Evolutionary conservation across 2,113 vertebrate genomes (phyloP).

Genomic region (Crotalus tigris): DNA sequence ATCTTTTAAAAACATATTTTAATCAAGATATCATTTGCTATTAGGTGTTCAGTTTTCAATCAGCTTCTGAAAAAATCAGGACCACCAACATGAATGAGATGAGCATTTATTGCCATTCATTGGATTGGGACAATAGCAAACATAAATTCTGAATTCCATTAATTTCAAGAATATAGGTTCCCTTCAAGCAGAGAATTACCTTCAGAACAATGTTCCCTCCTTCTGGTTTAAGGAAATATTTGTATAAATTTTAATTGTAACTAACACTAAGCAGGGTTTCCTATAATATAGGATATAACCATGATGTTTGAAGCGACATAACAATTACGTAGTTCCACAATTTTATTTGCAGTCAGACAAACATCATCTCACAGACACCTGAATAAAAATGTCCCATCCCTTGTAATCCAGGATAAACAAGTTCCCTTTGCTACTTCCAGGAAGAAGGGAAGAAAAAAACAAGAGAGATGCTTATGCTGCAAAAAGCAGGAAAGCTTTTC

Average conservation of each 20-base stretch:
- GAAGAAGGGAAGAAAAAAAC: not conserved
- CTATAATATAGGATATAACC: not conserved
- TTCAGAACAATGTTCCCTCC: not conserved
- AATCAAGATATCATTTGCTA: not conserved
- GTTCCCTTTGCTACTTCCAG: not conserved
- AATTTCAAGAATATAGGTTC: not conserved
- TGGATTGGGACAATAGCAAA: not conserved
- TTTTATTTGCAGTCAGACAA: not conserved
- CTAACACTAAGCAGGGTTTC: not conserved
- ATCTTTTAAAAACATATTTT: not conserved
- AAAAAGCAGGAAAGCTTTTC: not conserved
- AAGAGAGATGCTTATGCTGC: not conserved
- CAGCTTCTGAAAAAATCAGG: not conserved
- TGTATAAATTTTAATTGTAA: not conserved
- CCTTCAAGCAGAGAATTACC: not conserved
- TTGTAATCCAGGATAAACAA: not conserved
- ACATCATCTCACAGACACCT: not conserved
- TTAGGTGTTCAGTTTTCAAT: not conserved
- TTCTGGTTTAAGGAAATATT: not conserved
- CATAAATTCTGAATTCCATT: not conserved
- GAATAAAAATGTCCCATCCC: not conserved
- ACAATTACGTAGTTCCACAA: not conserved
- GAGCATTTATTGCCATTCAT: not conserved
- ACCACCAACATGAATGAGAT: not conserved
- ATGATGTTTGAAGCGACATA: not conserved